Percentiles rank a stretch among this genome's conserved stretches.
Conservation (phyloP, 2,888 invertebrate genomes). For the Tiphia femorata region DNA sequence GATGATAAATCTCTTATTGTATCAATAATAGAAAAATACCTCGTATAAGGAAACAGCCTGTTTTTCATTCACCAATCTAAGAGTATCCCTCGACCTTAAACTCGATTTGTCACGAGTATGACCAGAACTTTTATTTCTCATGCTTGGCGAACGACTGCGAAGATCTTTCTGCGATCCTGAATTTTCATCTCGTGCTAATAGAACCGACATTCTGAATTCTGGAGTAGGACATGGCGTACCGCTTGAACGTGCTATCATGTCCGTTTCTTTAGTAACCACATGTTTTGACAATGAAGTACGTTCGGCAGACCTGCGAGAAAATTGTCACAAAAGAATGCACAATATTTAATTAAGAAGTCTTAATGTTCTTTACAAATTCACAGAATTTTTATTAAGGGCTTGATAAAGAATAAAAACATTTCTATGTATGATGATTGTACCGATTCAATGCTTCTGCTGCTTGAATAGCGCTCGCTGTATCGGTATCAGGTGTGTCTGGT, state of each 20-base stretch:
- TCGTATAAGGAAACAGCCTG: slow-evolving; percentile 60
- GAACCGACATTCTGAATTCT: slow-evolving; percentile 81
- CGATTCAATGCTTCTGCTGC: slow-evolving; percentile 80
- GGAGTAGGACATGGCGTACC: slow-evolving; percentile 63
- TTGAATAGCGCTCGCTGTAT: slow-evolving; percentile 74
- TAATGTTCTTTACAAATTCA: background rate
- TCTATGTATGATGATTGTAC: slow-evolving; percentile 26
- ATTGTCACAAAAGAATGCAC: background rate
- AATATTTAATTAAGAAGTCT: background rate
- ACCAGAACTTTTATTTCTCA: slow-evolving; percentile 55
- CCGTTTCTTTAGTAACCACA: slow-evolving; percentile 56
- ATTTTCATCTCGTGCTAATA: slow-evolving; percentile 77
- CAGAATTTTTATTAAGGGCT: too few relatives aligned
- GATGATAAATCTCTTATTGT: background rate
- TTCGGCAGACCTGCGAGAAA: slow-evolving; percentile 56
- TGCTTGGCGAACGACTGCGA: slow-evolving; percentile 60
- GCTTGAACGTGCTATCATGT: slow-evolving; percentile 58
- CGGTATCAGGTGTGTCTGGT: slow-evolving; percentile 75
- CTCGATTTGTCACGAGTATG: slow-evolving; percentile 63
- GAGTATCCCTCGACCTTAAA: slow-evolving; percentile 69
- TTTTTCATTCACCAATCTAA: slow-evolving; percentile 76
- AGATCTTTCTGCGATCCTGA: slow-evolving; percentile 62
- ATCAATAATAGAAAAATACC: slow-evolving; percentile 41
- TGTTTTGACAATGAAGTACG: slow-evolving; percentile 62
- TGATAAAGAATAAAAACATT: background rate